Percentiles rank a stretch among this genome's conserved stretches.
Conservation (phyloP, 2,797 vertebrate species). For the Pterois miles region DNA sequence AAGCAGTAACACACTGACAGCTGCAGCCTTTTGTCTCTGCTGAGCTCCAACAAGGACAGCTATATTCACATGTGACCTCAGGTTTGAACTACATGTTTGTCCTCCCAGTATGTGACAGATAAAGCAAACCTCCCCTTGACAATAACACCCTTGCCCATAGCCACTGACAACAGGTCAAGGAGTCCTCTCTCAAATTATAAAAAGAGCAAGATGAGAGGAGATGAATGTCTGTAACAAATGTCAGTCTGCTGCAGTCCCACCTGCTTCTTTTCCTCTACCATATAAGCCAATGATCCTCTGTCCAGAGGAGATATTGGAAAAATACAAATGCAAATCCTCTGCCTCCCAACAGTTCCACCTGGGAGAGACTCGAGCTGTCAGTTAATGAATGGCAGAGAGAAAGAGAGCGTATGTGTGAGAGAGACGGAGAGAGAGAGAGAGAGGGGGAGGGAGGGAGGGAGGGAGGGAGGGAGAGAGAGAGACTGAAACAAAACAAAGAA, state of each 20-base stretch:
- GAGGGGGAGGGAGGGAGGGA: neutral
- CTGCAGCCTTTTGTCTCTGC: constrained; percentile 31
- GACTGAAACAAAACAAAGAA: constrained; percentile 31
- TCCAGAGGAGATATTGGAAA: constrained; percentile 72
- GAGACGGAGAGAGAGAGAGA: neutral
- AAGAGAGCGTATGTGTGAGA: neutral
- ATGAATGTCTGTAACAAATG: constrained; percentile 67
- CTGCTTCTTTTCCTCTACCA: constrained; percentile 37
- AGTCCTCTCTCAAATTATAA: constrained; percentile 44
- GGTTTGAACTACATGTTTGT: constrained; percentile 44
- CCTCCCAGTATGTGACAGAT: constrained; percentile 12
- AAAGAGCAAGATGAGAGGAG: constrained; percentile 42
- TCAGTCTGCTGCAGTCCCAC: constrained; percentile 41
- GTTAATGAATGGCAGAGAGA: constrained; percentile 65
- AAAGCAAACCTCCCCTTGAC: constrained; percentile 24
- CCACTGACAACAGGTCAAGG: constrained; percentile 43
- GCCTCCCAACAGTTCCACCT: constrained; percentile 64
- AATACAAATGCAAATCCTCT: constrained; percentile 80
- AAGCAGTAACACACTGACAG: constrained; percentile 18
- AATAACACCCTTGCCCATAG: constrained; percentile 44
- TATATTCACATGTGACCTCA: constrained; percentile 32
- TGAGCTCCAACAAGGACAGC: constrained; percentile 40
- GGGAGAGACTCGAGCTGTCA: constrained; percentile 70
- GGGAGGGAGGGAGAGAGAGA: neutral
- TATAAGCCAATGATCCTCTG: constrained; percentile 71